phyloP scores from a whole-genome alignment of 2,888 invertebrate genomes.

The Tetropium fuscum region DNA sequence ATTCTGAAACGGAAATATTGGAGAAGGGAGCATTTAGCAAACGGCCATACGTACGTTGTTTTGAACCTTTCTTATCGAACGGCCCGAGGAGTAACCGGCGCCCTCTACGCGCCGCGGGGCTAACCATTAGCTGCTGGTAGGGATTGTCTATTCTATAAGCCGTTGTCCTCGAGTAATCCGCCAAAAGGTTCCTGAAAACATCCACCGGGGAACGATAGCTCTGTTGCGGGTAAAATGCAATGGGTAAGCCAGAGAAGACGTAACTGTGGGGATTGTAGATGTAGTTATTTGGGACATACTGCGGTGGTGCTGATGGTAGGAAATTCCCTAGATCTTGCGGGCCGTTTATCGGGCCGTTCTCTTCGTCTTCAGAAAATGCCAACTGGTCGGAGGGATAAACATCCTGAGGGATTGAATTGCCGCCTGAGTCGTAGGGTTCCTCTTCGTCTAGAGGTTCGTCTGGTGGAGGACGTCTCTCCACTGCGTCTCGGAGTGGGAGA shows the following conservation, averaged over 20 bases:
- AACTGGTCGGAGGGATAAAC: constrained; percentile 31
- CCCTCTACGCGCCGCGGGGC: constrained; percentile 43
- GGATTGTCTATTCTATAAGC: constrained; percentile 57
- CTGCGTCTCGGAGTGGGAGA: constrained; percentile 77
- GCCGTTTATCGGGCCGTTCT: constrained; percentile 2
- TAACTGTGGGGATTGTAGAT: constrained; percentile 20
- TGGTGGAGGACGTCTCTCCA: constrained; percentile 71
- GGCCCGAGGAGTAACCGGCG: constrained; percentile 42
- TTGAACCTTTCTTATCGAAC: too few species aligned
- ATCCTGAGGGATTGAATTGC: constrained; percentile 10
- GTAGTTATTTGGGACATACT: constrained; percentile 29
- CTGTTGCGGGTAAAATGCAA: constrained; percentile 26
- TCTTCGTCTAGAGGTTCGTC: constrained; percentile 53
- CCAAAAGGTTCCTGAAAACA: constrained; percentile 49
- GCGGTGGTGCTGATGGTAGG: constrained; percentile 11
- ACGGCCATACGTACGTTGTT: too few species aligned
- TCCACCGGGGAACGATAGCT: constrained; percentile 50
- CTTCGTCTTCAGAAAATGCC: constrained; percentile 24
- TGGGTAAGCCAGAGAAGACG: constrained; percentile 4
- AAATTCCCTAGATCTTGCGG: constrained; percentile 11
- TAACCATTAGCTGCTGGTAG: constrained; percentile 53
- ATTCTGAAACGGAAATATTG: too few species aligned
- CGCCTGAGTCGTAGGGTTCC: neutral
- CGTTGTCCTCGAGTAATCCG: constrained; percentile 42
- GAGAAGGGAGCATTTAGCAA: neutral